Evolutionary conservation across 2,113 vertebrate genomes (phyloP).

Genomic region (Condylura cristata): DNA sequence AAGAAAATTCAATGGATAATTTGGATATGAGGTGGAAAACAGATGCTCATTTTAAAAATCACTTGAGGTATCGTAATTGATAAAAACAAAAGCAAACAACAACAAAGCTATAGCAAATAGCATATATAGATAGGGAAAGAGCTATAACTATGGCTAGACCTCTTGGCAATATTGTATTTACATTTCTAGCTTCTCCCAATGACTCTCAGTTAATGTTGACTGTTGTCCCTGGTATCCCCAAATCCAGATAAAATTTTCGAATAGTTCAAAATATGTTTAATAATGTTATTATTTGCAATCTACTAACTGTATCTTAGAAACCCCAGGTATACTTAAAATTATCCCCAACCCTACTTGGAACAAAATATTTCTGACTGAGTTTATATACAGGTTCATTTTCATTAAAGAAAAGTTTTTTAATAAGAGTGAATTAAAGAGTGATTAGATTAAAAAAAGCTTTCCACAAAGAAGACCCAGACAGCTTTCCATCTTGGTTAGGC

Average conservation of each 20-base stretch:
- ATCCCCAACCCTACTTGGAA: not conserved
- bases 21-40: not conserved
- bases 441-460: no score
- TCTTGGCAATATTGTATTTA: not conserved
- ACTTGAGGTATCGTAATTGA: not conserved
- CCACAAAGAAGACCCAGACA: no score
- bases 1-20: not conserved
- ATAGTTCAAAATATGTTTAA: not conserved
- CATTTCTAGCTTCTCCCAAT: not conserved
- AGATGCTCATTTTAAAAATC: not conserved
- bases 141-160: not conserved
- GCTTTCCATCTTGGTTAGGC: no score
- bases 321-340: not conserved
- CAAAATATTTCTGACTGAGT: not conserved
- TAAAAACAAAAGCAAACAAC: not conserved
- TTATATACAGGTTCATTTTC: not conserved
- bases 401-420: no score
- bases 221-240: not conserved
- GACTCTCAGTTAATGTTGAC: not conserved
- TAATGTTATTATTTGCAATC: not conserved
- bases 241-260: not conserved
- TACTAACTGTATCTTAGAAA: constrained; percentile 1
- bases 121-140: not conserved
- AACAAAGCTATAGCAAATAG: not conserved
- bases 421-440: no score